Percentiles rank a stretch among this genome's conserved stretches.
These are phyloP conservation scores for Epinephelus awoara DNA, from an alignment of 2,797 vertebrate genomes.

Conservation along the genomic window DNA sequence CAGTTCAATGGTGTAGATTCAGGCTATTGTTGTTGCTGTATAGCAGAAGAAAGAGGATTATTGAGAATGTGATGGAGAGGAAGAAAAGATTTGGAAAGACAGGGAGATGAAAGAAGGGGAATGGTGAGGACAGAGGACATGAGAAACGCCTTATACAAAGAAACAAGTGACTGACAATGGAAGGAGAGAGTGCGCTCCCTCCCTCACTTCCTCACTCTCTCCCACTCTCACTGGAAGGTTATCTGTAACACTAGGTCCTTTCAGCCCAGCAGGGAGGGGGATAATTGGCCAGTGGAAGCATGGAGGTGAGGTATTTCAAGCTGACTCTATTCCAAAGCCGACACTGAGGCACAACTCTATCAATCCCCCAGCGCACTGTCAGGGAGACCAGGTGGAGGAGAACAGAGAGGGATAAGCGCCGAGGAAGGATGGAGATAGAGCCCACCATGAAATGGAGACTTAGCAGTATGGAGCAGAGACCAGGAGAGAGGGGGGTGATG, in stretches of 20 bases:
- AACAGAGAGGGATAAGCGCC: slow-evolving; percentile 49
- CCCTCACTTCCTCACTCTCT: slow-evolving; percentile 23
- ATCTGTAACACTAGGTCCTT: slow-evolving; percentile 60
- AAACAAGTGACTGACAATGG: slow-evolving; percentile 28
- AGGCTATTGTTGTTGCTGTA: slow-evolving; percentile 3
- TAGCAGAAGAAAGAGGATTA: slow-evolving; percentile 27
- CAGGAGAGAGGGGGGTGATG: not conserved
- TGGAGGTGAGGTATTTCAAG: slow-evolving; percentile 72
- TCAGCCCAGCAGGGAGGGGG: slow-evolving; percentile 50
- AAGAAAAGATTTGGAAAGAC: slow-evolving; percentile 10
- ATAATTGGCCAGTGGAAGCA: slow-evolving; percentile 73
- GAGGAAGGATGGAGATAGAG: slow-evolving; percentile 44
- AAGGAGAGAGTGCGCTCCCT: not conserved
- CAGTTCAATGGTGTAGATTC: slow-evolving; percentile 10
- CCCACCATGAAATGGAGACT: slow-evolving; percentile 50
- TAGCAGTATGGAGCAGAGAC: slow-evolving; percentile 29
- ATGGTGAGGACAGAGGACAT: slow-evolving; percentile 10
- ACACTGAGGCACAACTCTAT: slow-evolving; percentile 62
- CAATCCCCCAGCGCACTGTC: slow-evolving; percentile 54
- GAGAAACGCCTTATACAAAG: slow-evolving; percentile 23
- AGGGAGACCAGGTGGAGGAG: slow-evolving; percentile 59
- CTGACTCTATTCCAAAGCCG: slow-evolving; percentile 62
- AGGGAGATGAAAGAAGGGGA: slow-evolving; percentile 11
- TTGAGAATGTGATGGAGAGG: slow-evolving; percentile 30
- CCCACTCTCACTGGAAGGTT: slow-evolving; percentile 41